Conservation (phyloP, 2,888 invertebrate genomes). For the Vandiemenella viatica region DNA sequence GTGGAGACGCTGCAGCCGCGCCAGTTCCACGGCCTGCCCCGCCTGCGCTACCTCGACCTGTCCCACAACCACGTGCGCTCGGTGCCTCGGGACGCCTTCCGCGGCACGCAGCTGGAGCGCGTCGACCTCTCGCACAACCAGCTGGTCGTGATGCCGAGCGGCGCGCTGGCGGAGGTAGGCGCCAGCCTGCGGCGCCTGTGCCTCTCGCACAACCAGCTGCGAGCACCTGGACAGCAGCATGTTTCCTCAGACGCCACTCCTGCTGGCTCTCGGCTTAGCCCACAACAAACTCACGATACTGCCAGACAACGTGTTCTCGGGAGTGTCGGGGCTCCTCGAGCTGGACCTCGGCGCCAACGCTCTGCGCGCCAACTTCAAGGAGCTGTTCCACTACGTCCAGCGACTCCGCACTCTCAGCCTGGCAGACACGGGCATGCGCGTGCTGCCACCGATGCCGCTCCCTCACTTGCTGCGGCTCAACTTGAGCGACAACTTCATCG, state of each 20-base stretch:
- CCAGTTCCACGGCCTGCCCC: constrained; percentile 17
- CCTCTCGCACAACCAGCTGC: constrained; percentile 25
- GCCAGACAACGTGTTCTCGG: constrained; percentile 26
- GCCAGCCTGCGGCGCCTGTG: constrained; percentile 22
- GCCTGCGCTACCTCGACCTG: constrained; percentile 19
- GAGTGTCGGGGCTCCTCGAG: constrained; percentile 21
- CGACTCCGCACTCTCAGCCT: constrained; percentile 24
- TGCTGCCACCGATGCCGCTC: constrained; percentile 26
- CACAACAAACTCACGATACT: constrained; percentile 24
- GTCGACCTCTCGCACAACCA: constrained; percentile 23
- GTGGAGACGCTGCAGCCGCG: constrained; percentile 20
- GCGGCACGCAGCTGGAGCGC: constrained; percentile 14
- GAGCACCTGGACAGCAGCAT: constrained; percentile 26
- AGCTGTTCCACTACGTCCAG: constrained; percentile 26
- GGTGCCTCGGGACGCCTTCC: constrained; percentile 12
- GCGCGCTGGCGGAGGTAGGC: constrained; percentile 18
- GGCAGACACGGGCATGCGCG: constrained; percentile 22
- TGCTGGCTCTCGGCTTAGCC: constrained; percentile 24
- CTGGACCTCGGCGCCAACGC: constrained; percentile 25
- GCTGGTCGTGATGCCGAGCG: constrained; percentile 20
- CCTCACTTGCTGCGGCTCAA: constrained; percentile 25
- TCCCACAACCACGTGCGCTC: constrained; percentile 21
- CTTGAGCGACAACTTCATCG: constrained; percentile 23
- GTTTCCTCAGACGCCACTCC: constrained; percentile 23
- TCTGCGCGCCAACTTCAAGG: constrained; percentile 26